Percentiles rank a stretch among this genome's conserved stretches.
These are phyloP conservation scores for Chionomys nivalis DNA, from an alignment of 2,113 vertebrate species.

Conservation along the genomic window DNA sequence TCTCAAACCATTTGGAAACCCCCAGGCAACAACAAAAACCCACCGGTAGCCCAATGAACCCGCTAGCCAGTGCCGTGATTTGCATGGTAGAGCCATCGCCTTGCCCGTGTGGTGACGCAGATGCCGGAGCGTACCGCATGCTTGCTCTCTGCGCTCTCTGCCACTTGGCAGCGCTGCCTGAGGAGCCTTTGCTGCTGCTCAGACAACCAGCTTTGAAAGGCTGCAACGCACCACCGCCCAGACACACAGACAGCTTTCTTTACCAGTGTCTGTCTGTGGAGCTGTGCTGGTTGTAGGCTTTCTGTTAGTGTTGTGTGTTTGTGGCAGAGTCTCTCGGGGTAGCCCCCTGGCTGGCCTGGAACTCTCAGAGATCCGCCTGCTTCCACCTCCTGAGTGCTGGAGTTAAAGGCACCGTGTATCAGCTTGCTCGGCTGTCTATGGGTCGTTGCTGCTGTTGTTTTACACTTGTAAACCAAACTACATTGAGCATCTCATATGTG, in stretches of 20 bases:
- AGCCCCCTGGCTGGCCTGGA: neutral
- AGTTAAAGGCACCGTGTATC: neutral
- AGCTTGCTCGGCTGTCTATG: neutral
- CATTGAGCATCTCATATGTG: rapidly evolving
- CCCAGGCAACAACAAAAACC: neutral
- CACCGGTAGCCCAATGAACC: rapidly evolving
- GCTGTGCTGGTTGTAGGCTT: neutral
- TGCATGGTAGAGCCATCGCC: rapidly evolving
- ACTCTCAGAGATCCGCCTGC: neutral
- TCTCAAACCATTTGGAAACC: neutral
- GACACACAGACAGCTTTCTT: neutral
- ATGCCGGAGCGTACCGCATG: rapidly evolving
- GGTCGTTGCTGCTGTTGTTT: neutral
- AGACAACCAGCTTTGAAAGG: neutral
- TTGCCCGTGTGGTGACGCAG: rapidly evolving
- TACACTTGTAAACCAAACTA: neutral
- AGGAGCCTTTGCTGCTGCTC: rapidly evolving
- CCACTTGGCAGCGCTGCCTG: rapidly evolving
- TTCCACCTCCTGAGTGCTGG: neutral
- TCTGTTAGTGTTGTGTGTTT: neutral
- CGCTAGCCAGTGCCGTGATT: rapidly evolving
- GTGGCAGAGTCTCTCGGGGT: neutral
- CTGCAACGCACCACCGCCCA: rapidly evolving
- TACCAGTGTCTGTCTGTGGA: rapidly evolving
- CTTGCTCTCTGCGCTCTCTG: rapidly evolving